These are phyloP conservation scores for Drosophila helvetica DNA, from an alignment of 2,888 invertebrate species.

Conservation along the genomic window DNA sequence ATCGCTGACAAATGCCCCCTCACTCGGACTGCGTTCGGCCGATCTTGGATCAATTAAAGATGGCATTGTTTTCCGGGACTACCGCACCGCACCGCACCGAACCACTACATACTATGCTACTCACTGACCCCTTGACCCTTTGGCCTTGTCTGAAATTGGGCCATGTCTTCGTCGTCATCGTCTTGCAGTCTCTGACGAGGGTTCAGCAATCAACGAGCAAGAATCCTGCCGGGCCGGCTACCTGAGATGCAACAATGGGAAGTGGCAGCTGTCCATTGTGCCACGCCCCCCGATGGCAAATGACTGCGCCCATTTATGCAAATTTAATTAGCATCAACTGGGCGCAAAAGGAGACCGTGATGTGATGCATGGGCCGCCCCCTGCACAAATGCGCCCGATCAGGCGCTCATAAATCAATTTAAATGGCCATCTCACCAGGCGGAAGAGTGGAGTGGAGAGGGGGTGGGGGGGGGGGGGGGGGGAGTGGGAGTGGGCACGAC, in stretches of 20 bases:
- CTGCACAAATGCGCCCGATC: constrained; percentile 80
- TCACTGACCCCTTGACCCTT: constrained; percentile 70
- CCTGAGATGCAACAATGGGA: constrained; percentile 23
- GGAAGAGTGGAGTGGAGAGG: constrained; percentile 3
- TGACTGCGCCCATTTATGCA: constrained; percentile 70
- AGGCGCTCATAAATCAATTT: constrained; percentile 80
- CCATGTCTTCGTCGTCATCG: constrained; percentile 31
- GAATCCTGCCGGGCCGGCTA: constrained; percentile 15
- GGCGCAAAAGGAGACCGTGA: constrained; percentile 43
- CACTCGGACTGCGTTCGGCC: background rate
- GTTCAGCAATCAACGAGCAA: constrained; percentile 32
- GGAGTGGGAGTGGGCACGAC: constrained; percentile 29
- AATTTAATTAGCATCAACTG: constrained; percentile 63
- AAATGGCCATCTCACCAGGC: constrained; percentile 71
- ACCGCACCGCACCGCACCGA: constrained; percentile 29
- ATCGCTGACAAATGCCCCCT: constrained; percentile 64
- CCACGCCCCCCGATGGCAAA: constrained; percentile 61
- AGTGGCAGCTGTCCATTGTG: constrained; percentile 55
- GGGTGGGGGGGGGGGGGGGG: background rate
- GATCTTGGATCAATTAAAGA: constrained; percentile 53
- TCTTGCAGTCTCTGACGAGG: constrained; percentile 47
- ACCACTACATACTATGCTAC: no score
- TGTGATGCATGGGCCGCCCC: constrained; percentile 38
- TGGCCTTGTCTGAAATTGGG: constrained; percentile 60
- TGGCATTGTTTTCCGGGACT: constrained; percentile 58